These are phyloP conservation scores for Allobates femoralis DNA, from an alignment of 2,797 vertebrate genomes.

Conservation along the genomic window DNA sequence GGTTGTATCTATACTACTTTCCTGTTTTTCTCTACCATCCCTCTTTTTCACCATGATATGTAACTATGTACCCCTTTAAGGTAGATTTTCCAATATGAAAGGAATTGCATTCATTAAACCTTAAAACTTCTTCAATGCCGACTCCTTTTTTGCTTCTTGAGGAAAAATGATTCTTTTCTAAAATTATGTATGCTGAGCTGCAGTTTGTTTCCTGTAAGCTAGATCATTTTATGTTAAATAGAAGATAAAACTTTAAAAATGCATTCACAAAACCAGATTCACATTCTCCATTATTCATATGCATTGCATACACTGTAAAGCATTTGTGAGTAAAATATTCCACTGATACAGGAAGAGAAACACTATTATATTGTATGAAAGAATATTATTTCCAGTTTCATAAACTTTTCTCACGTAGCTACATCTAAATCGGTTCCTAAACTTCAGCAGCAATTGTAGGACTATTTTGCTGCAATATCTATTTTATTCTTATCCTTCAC, in stretches of 20 bases:
- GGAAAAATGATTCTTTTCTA: neutral
- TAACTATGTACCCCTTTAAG: no score
- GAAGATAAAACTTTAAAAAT: neutral
- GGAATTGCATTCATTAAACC: neutral
- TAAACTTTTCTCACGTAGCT: conserved; percentile 1
- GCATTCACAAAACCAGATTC: conserved; percentile 12
- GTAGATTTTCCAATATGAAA: neutral
- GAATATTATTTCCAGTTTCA: conserved; percentile 5
- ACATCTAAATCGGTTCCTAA: neutral
- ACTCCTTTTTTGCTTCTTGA: neutral
- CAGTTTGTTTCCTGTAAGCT: neutral
- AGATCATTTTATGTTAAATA: conserved; percentile 12
- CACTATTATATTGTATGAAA: neutral
- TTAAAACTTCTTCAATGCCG: no score
- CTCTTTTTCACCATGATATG: no score
- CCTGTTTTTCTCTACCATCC: no score
- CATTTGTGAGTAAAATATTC: neutral
- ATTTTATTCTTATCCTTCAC: neutral
- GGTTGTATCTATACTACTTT: no score
- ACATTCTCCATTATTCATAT: conserved; percentile 15
- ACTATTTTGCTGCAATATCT: neutral
- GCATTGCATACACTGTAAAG: neutral
- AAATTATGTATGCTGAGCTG: neutral
- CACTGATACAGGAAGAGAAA: neutral
- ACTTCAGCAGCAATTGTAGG: neutral